phyloP scores from a whole-genome alignment of 2,797 vertebrate genomes.

The Gymnocypris eckloni region DNA sequence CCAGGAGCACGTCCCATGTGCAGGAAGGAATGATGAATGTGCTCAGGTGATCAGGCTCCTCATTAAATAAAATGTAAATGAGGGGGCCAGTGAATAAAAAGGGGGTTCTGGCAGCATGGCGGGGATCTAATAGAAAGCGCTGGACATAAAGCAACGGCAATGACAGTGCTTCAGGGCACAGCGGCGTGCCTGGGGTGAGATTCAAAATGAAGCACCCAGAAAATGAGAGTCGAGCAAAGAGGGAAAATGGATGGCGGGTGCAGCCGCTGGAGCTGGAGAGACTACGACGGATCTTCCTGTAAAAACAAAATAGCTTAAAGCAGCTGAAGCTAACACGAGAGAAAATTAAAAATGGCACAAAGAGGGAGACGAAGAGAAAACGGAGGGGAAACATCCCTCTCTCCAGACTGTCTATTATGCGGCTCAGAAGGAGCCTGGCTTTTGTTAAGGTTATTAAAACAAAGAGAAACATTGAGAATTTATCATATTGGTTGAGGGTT shows the following conservation, averaged over 20 bases:
- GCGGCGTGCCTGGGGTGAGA: conserved; percentile 59
- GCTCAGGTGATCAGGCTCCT: conserved; percentile 68
- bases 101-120: conserved; percentile 57
- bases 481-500: conserved; percentile 50
- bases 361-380: conserved; percentile 40
- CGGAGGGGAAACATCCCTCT: conserved; percentile 51
- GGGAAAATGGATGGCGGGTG: conserved; percentile 62
- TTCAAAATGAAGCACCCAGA: conserved; percentile 67
- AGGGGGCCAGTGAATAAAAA: conserved; percentile 57
- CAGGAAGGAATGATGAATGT: conserved; percentile 68
- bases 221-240: conserved; percentile 59
- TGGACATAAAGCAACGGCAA: conserved; percentile 65
- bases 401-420: conserved; percentile 55
- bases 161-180: conserved; percentile 64
- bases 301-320: conserved; percentile 63
- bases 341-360: conserved; percentile 63
- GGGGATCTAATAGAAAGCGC: conserved; percentile 65
- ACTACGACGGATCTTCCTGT: conserved; percentile 55
- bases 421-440: conserved; percentile 55
- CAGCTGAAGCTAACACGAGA: conserved; percentile 60
- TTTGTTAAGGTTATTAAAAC: conserved; percentile 65
- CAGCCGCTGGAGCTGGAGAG: conserved; percentile 42
- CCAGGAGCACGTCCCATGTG: conserved; percentile 56
- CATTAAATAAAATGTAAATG: conserved; percentile 72
- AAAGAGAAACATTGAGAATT: conserved; percentile 62